Evolutionary conservation across 2,888 invertebrate genomes (phyloP), one percentile per base, ranked within the genome.

Genomic region (Diaperis boleti): DNA sequence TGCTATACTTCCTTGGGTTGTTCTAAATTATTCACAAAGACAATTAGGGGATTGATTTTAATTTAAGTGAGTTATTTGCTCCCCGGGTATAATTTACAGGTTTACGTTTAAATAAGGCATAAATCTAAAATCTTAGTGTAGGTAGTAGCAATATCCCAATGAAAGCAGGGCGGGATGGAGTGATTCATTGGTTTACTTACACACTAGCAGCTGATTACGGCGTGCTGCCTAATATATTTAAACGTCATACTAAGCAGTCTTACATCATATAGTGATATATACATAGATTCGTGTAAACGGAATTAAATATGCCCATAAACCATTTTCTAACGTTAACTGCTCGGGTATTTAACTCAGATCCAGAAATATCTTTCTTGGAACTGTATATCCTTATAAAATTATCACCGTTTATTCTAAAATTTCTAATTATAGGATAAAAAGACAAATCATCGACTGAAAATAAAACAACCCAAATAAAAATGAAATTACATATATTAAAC

Each of bases 161-260:
- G 73, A 72, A 73, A 72, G 61, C 68, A 66, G 68, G 73, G 70
- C 68, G 71, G 71, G 63, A 18, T 67, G 47, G 63, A 69, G 69
- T 74, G 72, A 74, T 73, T 73, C 74, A 74, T 74, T 73, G 71
- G 72, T 71, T 72, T 70, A n/a, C n/a, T n/a, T n/a, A 67, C 69
- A 31, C 42, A 54, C 54, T 54, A 50, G 18, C 17, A 31, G 44
- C 47, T 47, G 47, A 29, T 47, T 44, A 44, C 20, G 14, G 44
- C 47, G 14, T 31, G 15, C 14, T 47, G 47, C 31, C 15, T 31
- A 31, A 31, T 47, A 26, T 31, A 47, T 47, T 47, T 47, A 31
- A 5, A 47, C 47, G 47, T 47, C 31, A 47, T 8, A n/a, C 15
- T 14, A 13, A 37, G 11, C 37, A 37, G 13, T 7, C 13, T 37